phyloP scores from a whole-genome alignment of 1,140 invertebrate genomes.

The Maconellicoccus hirsutus region DNA sequence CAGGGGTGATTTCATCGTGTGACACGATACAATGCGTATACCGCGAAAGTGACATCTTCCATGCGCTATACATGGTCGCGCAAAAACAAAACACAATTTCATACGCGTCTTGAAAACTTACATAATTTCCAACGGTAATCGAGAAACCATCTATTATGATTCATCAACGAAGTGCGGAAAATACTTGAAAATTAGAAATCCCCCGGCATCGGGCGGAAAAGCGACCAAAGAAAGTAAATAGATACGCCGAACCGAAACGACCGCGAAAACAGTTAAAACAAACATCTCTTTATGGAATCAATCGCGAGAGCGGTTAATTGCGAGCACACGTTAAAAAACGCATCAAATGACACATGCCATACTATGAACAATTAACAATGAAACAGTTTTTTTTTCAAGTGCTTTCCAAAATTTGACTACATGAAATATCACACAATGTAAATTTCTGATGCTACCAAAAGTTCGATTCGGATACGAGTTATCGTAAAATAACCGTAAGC shows the following conservation, averaged over 20 bases:
- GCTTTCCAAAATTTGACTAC: neutral
- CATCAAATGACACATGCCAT: neutral
- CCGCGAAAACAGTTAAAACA: neutral
- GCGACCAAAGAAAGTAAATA: neutral
- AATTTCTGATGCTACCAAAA: too few species aligned
- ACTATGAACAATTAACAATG: neutral
- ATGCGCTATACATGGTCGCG: too few species aligned
- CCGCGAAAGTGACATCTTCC: too few species aligned
- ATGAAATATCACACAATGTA: too few species aligned
- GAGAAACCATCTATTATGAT: neutral
- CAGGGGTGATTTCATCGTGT: too few species aligned
- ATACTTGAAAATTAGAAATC: constrained; percentile 1
- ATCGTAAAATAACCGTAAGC: too few species aligned
- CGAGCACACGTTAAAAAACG: neutral
- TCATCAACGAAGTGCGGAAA: neutral
- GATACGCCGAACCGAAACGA: neutral
- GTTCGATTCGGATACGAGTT: too few species aligned
- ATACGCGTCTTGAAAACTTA: too few species aligned
- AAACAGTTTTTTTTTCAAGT: neutral
- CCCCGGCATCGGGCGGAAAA: neutral
- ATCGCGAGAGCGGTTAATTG: neutral
- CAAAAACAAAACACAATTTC: too few species aligned
- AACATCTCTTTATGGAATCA: neutral
- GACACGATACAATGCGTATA: too few species aligned
- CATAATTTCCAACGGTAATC: too few species aligned